Conservation (phyloP, 2,113 vertebrate genomes). For the Leuciscus idus region DNA sequence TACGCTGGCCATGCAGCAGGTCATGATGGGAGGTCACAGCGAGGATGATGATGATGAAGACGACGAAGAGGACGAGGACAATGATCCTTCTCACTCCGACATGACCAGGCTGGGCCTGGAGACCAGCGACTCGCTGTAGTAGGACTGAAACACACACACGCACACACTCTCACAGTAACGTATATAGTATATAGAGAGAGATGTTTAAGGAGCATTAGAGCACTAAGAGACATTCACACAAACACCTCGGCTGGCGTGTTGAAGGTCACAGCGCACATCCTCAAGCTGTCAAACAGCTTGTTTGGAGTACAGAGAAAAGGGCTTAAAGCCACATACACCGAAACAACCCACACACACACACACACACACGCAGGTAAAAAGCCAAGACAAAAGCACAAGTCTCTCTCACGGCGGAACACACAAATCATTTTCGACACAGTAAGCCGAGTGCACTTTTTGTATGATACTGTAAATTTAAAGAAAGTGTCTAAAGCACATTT, state of each 20-base stretch:
- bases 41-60: constrained; percentile 87
- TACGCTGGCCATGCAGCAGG: constrained; percentile 87
- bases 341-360: constrained; percentile 17
- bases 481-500: constrained; percentile 56
- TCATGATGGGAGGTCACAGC: constrained; percentile 89
- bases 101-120: constrained; percentile 84
- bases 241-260: constrained; percentile 34
- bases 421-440: constrained; percentile 70
- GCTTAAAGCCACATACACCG: constrained; percentile 53
- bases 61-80: constrained; percentile 76
- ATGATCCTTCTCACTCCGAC: constrained; percentile 76
- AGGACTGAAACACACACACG: constrained; percentile 55
- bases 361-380: constrained; percentile 37
- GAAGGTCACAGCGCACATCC: constrained; percentile 15
- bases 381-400: constrained; percentile 55
- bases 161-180: not conserved
- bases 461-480: constrained; percentile 79
- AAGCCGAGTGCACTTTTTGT: constrained; percentile 88
- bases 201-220: constrained; percentile 4
- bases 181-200: constrained; percentile 24
- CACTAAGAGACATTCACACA: constrained; percentile 28
- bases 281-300: constrained; percentile 56
- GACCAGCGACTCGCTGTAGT: constrained; percentile 85
- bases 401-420: constrained; percentile 59
- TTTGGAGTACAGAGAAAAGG: constrained; percentile 38